Base-by-base conservation (phyloP, 2,797 vertebrate genomes). In the Rhynchotus rufescens region DNA sequence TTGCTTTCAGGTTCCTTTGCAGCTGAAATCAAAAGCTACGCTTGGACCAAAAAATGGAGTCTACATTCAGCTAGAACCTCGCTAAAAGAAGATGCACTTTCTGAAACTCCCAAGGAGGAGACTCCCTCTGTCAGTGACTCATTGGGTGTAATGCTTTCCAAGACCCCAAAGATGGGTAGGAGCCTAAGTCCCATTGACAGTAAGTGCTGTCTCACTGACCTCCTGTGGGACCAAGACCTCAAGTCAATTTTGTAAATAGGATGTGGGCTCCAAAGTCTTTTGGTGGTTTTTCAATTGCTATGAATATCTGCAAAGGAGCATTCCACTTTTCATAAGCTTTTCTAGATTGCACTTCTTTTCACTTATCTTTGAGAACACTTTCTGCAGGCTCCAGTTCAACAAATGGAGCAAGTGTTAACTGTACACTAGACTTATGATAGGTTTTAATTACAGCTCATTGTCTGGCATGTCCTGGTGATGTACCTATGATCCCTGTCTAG, bases 41-140 rank as follows among this genome's bases (percentile, higher is more conserved):
- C 97, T 99, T 5, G 98, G 98, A 94, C 99, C 99, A 6, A 98
- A 98, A 94, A 97, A 99, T 26, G 99, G 99, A 14, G 93, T 99
- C 88, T 98, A 97, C 91, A 95, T 99, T 85, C 97, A 98, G 95
- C 96, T 99, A 45, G 82, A 97, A 59, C 66, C 96, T 59, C 97
- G 97, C 86, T 97, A 96, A 92, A 86, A 82, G 80, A 72, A 74
- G 87, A 80, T 4, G 5, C 25, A 12, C 8, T 11, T 74, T 65
- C n/a, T 49, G 59, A 74, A 61, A 45, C 59, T 52, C 91, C 34
- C 34, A 84, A 28, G 34, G 25, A 74, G 49, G 30, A 59, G 32
- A 49, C 14, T 49, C 51, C 8, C 26, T 66, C 74, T 4, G 67
- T 86, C 65, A 79, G 28, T 36, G 15, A 59, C 28, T 90, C 54